A percentile compares a stretch with the other conserved stretches of the same genome.
Evolutionary conservation across 2,888 invertebrate species (phyloP).

Genomic region (Aproaerema taeniolella): DNA sequence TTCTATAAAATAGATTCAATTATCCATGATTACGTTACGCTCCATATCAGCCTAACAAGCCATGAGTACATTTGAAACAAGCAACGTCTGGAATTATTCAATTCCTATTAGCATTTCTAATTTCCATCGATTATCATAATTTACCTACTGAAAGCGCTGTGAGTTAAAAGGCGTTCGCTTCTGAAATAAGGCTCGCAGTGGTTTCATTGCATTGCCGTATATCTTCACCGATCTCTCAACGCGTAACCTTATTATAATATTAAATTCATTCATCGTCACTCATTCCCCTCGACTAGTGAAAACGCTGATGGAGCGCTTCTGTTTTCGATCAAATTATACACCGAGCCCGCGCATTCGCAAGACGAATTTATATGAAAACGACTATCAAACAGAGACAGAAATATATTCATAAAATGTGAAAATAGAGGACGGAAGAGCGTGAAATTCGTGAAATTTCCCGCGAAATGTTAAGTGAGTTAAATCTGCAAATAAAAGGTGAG

Average conservation of each 20-base stretch:
- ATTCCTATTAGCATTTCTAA: conserved; percentile 10
- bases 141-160: conserved; percentile 1
- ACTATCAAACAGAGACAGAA: conserved; percentile 33
- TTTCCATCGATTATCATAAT: conserved; percentile 11
- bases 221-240: background rate
- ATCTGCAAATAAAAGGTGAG: conserved; percentile 69
- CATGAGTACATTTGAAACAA: too few species aligned
- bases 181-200: conserved; percentile 4
- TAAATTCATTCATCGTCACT: conserved; percentile 37
- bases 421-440: conserved; percentile 32
- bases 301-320: conserved; percentile 50
- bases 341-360: conserved; percentile 37
- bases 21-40: too few species aligned
- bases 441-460: conserved; percentile 40
- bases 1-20: too few species aligned
- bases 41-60: too few species aligned
- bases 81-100: conserved; percentile 11
- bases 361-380: conserved; percentile 42
- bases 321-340: conserved; percentile 70
- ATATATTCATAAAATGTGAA: conserved; percentile 31
- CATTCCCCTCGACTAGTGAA: conserved; percentile 33
- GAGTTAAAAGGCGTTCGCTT: conserved; percentile 1
- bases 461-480: conserved; percentile 69
- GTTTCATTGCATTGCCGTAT: conserved; percentile 3
- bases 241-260: conserved; percentile 23